Base-by-base conservation (phyloP, 2,113 vertebrate species). In the Ardeotis arabs region DNA sequence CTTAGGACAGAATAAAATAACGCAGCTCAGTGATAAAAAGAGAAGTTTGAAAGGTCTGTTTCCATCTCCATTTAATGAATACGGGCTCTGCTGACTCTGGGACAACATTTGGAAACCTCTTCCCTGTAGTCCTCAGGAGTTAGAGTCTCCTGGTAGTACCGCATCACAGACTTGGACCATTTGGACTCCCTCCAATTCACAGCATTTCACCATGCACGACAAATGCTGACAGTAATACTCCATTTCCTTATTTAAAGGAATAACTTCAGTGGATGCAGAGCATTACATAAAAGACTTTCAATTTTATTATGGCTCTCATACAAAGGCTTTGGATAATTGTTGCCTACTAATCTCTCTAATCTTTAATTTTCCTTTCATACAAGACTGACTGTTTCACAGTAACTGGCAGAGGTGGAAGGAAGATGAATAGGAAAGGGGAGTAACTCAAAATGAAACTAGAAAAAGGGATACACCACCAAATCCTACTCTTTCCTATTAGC, bases 291-390 rank as follows among this genome's bases (percentile, higher is more conserved):
- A 74, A 80, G 52, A 89, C 28, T 91, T 89, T 63, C 39, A 39
- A 19, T 80, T 85, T 79, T 66, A 85, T 76, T 79, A 87, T 10
- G 59, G 53, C 24, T 91, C 25, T 80, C 45, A 39, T 19, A 47
- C 63, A 93, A 88, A 39, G 21, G 28, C 63, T 74, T 88, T 59
- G 24, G 76, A 20, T 77, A 87, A 93, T 31, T 94, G 50, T 59
- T 80, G 70, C 59, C 67, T 93, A 72, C 25, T 93, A 79, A 84
- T 91, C 81, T 76, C 67, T 37, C 72, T 79, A 73, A 91, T 93
- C 64, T 81, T 89, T 52, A 50, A 59, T 79, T 95, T 92, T 83
- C 47, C n/a, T 83, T 94, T 83, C 63, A 80, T 23, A 35, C 45
- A 77, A 88, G 55, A 83, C 58, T 28, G 35, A 31, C 23, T 84